Evolutionary conservation across 2,888 invertebrate genomes (phyloP).

Genomic region (Leptothorax acervorum): DNA sequence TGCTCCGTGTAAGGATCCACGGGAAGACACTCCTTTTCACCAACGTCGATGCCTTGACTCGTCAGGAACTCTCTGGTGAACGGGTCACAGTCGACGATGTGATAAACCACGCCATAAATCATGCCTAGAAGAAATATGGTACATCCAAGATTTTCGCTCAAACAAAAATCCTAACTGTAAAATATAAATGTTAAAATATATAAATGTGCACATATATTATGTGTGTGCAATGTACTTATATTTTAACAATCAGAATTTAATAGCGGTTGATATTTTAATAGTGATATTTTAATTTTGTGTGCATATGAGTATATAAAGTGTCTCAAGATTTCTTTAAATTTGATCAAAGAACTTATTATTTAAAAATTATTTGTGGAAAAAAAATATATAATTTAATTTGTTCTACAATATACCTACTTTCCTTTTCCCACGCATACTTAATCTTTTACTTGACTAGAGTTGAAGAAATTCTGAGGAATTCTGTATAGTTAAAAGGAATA

Average conservation of each 20-base stretch:
- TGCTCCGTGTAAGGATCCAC: slow-evolving; percentile 89
- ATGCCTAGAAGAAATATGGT: slow-evolving; percentile 81
- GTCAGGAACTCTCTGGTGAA: slow-evolving; percentile 93
- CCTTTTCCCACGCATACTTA: neutral
- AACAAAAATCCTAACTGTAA: neutral
- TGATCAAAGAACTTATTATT: neutral
- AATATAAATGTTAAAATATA: neutral
- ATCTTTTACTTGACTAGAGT: neutral
- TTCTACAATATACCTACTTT: neutral
- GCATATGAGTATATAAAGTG: neutral
- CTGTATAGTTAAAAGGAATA: neutral
- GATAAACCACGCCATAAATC: slow-evolving; percentile 94
- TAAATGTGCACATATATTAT: neutral
- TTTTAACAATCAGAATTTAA: neutral
- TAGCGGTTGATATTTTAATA: neutral
- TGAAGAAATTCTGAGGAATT: neutral
- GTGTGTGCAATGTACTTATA: neutral
- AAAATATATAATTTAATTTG: neutral
- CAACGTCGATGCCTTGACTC: slow-evolving; percentile 93
- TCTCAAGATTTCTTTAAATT: neutral
- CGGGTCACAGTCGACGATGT: slow-evolving; percentile 92
- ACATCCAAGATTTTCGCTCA: neutral
- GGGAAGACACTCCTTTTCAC: slow-evolving; percentile 90
- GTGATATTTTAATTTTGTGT: neutral
- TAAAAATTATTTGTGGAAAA: neutral